A percentile compares a stretch with the other conserved stretches of the same genome.
phyloP scores from a whole-genome alignment of 35 echinoderm and acorn worm genomes.

The Acanthaster planci region DNA sequence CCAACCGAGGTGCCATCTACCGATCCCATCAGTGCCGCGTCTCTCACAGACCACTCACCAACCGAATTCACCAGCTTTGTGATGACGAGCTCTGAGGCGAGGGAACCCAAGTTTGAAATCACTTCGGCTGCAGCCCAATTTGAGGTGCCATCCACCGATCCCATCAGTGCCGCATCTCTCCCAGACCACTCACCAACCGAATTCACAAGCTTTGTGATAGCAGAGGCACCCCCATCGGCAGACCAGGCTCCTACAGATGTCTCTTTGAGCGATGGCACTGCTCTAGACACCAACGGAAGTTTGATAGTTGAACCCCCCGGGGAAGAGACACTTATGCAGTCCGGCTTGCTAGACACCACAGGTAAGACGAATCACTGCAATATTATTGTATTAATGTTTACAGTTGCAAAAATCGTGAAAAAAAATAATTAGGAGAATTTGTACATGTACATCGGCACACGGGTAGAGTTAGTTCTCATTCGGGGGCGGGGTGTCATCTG shows the following conservation, averaged over 20 bases:
- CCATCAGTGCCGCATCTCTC: not conserved
- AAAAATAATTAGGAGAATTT: no score
- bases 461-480: no score
- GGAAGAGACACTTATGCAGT: not conserved
- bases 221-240: no score
- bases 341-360: not conserved
- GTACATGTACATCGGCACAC: no score
- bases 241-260: not conserved
- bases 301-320: constrained; percentile 21
- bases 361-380: not conserved
- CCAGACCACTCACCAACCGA: constrained; percentile 4
- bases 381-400: no score
- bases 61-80: constrained; percentile 10
- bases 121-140: no score
- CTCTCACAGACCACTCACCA: not conserved
- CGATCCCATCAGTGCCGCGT: not conserved
- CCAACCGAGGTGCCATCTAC: not conserved
- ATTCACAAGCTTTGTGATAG: not conserved
- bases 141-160: no score
- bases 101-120: no score
- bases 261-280: not conserved
- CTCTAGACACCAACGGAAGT: not conserved
- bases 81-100: no score
- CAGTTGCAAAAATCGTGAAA: no score
- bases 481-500: no score